Percentiles rank a stretch among this genome's conserved stretches.
Conservation (phyloP, 2,888 invertebrate genomes). For the Alviniconcha strummeri region DNA sequence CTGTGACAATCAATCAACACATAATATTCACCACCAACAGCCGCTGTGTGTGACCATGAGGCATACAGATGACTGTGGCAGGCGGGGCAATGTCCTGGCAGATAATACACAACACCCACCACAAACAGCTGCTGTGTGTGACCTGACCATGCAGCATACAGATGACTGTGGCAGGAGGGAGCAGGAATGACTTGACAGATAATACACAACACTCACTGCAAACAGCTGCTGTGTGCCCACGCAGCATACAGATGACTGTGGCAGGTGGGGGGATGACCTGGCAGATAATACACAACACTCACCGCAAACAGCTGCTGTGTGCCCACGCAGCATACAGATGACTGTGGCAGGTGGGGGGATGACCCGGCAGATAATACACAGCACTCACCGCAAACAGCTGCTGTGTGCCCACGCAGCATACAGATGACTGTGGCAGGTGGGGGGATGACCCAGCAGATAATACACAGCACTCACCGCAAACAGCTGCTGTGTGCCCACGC, state of each 20-base stretch:
- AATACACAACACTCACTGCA: conserved; percentile 77
- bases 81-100: too few species aligned
- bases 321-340: conserved; percentile 83
- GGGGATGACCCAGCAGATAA: conserved; percentile 82
- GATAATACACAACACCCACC: too few species aligned
- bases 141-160: too few species aligned
- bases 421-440: conserved; percentile 81
- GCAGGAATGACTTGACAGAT: conserved; percentile 80
- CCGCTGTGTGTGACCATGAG: conserved; percentile 64
- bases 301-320: conserved; percentile 85
- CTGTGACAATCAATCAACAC: conserved; percentile 79
- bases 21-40: too few species aligned
- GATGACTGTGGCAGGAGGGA: too few species aligned
- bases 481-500: conserved; percentile 84
- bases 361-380: conserved; percentile 80
- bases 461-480: conserved; percentile 78
- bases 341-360: conserved; percentile 80
- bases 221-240: conserved; percentile 85
- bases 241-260: conserved; percentile 82
- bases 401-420: conserved; percentile 84
- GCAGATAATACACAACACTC: conserved; percentile 77
- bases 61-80: too few species aligned
- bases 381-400: conserved; percentile 82
- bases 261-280: conserved; percentile 81
- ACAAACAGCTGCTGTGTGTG: too few species aligned